Evolutionary conservation across 2,113 vertebrate species (phyloP).

Genomic region (Pangasianodon hypophthalmus): DNA sequence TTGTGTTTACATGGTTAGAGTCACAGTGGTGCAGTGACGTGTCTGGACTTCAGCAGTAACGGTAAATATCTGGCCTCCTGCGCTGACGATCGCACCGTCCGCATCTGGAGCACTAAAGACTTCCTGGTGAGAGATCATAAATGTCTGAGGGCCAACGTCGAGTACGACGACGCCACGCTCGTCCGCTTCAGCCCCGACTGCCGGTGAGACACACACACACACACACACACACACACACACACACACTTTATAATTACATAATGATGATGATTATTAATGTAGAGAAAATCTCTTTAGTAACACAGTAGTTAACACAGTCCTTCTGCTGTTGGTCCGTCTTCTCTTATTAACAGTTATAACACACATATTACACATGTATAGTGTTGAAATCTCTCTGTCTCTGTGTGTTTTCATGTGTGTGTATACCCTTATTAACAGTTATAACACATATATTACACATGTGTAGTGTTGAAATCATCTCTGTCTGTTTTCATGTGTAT

Average conservation of each 20-base stretch:
- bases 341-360: too few species aligned
- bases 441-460: too few species aligned
- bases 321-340: too few species aligned
- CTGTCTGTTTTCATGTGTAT: too few species aligned
- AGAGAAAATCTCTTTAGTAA: too few species aligned
- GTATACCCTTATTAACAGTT: too few species aligned
- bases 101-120: slow-evolving; percentile 95
- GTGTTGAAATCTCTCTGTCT: too few species aligned
- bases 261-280: too few species aligned
- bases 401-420: too few species aligned
- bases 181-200: slow-evolving; percentile 92
- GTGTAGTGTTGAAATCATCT: too few species aligned
- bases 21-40: slow-evolving; percentile 84
- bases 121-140: slow-evolving; percentile 87
- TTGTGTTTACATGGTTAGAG: slow-evolving; percentile 67
- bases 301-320: too few species aligned
- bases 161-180: slow-evolving; percentile 85
- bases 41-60: slow-evolving; percentile 92
- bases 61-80: slow-evolving; percentile 94
- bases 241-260: neutral
- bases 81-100: slow-evolving; percentile 86
- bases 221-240: neutral
- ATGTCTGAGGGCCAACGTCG: slow-evolving; percentile 85
- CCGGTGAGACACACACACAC: slow-evolving; percentile 69
- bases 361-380: too few species aligned